Conservation (phyloP, 2,797 vertebrate genomes). For the Lerista edwardsae region DNA sequence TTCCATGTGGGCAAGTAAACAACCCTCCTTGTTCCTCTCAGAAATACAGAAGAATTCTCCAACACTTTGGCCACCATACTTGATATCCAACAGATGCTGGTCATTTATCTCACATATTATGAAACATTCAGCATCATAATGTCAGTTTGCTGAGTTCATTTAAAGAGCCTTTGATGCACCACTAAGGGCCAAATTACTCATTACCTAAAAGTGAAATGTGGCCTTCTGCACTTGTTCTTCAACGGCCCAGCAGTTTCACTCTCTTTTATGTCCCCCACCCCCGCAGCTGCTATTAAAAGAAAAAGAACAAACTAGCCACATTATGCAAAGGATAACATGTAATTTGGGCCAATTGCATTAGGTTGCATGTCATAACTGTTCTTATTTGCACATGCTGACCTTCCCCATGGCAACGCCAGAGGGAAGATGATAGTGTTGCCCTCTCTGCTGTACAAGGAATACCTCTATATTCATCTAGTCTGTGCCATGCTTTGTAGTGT, state of each 20-base stretch:
- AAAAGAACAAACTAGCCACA: too few relatives aligned
- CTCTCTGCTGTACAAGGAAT: neutral
- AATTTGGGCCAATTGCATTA: too few relatives aligned
- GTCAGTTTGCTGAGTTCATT: neutral
- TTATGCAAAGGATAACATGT: too few relatives aligned
- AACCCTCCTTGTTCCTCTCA: neutral
- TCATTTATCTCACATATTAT: neutral
- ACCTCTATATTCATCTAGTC: neutral
- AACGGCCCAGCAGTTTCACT: too few relatives aligned
- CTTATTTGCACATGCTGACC: too few relatives aligned
- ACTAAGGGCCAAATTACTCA: too few relatives aligned
- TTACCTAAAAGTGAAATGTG: too few relatives aligned
- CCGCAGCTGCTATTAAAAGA: too few relatives aligned
- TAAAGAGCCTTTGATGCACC: neutral
- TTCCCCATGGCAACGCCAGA: too few relatives aligned
- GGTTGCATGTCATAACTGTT: too few relatives aligned
- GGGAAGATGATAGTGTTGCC: constrained; percentile 4
- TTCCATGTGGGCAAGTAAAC: neutral
- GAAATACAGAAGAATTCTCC: neutral
- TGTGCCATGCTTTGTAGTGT: neutral
- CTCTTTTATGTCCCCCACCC: too few relatives aligned
- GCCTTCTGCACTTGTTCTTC: too few relatives aligned
- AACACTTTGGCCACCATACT: neutral
- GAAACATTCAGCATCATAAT: neutral
- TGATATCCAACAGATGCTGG: neutral